Evolutionary conservation across 2,888 invertebrate species (phyloP).

Genomic region (Steinernema scapterisci): DNA sequence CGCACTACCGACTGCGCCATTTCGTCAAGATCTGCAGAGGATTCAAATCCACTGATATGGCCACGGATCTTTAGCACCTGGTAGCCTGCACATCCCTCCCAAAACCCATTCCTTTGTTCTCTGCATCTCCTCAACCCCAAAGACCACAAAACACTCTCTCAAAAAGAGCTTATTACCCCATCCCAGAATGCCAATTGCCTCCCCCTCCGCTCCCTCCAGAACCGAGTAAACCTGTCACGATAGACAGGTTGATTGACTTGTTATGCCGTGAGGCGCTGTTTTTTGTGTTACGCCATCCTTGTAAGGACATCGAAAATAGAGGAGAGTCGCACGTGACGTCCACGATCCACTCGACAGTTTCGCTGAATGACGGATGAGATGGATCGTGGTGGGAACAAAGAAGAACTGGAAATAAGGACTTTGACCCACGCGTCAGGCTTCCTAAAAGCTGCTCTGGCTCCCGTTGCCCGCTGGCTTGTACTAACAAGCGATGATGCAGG

Average conservation of each 20-base stretch:
- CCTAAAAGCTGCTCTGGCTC: too few species aligned
- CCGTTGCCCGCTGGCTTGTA: too few species aligned
- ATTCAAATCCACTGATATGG: too few species aligned
- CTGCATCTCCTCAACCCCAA: neutral
- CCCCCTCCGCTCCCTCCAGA: too few species aligned
- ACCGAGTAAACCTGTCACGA: neutral
- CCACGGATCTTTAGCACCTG: too few species aligned
- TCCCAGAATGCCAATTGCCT: neutral
- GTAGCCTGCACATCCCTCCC: too few species aligned
- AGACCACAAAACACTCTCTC: neutral
- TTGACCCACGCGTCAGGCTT: neutral
- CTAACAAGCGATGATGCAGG: neutral
- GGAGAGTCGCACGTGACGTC: neutral
- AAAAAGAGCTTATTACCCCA: neutral
- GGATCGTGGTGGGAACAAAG: neutral
- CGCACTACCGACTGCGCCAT: too few species aligned
- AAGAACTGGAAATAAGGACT: slow-evolving; percentile 17
- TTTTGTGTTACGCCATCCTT: too few species aligned
- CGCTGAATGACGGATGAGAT: neutral
- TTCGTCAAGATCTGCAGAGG: too few species aligned
- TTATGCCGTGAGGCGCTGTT: neutral
- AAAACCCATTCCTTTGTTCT: neutral
- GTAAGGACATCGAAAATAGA: slow-evolving; percentile 5
- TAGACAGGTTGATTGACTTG: neutral
- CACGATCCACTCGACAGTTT: neutral